Conservation (phyloP, 2,797 vertebrate genomes). For the Coregonus ussuriensis region DNA sequence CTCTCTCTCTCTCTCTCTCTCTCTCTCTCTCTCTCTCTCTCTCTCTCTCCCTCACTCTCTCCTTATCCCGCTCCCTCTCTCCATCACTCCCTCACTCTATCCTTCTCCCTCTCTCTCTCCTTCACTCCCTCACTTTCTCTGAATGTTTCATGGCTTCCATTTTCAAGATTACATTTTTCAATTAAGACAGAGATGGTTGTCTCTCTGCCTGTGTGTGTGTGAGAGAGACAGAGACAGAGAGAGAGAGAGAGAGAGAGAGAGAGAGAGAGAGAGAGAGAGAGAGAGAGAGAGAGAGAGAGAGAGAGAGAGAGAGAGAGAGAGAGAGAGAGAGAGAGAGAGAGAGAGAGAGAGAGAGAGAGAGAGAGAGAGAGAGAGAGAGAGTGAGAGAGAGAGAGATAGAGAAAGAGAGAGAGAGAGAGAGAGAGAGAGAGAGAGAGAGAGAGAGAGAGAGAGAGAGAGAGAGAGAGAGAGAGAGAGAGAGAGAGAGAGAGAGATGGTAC, state of each 20-base stretch:
- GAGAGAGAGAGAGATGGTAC: neutral
- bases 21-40: neutral
- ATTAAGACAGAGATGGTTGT: slow-evolving; percentile 68
- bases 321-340: too few species aligned
- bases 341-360: too few species aligned
- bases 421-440: too few species aligned
- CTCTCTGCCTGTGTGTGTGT: slow-evolving; percentile 35
- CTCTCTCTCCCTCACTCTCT: too few species aligned
- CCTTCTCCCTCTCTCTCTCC: slow-evolving; percentile 10
- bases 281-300: too few species aligned
- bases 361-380: too few species aligned
- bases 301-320: too few species aligned
- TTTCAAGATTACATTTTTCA: slow-evolving; percentile 73
- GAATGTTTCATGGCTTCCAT: slow-evolving; percentile 70
- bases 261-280: too few species aligned
- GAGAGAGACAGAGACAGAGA: neutral
- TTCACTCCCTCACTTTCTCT: slow-evolving; percentile 16
- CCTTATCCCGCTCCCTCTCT: slow-evolving; percentile 10
- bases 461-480: neutral
- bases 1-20: neutral
- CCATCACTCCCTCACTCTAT: neutral
- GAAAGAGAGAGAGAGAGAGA: too few species aligned
- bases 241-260: too few species aligned
- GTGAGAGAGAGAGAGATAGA: too few species aligned
- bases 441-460: too few species aligned